A percentile compares a stretch with the other conserved stretches of the same genome.
These are phyloP conservation scores for Morone saxatilis DNA, from an alignment of 2,113 vertebrate genomes.

Conservation along the genomic window DNA sequence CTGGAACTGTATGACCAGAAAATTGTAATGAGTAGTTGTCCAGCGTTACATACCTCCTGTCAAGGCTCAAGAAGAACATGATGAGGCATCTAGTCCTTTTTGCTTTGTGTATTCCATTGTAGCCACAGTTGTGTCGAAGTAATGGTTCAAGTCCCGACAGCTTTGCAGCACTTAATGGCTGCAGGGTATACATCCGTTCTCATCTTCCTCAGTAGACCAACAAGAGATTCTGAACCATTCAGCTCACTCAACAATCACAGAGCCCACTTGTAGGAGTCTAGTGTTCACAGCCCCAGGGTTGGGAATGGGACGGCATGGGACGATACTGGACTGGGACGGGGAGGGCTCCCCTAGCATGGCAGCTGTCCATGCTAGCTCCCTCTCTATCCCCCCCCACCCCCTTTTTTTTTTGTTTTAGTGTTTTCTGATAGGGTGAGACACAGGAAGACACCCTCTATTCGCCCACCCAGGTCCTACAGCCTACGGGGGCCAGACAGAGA, in stretches of 20 bases:
- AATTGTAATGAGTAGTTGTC: background rate
- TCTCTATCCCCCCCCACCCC: slow-evolving; percentile 33
- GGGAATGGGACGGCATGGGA: slow-evolving; percentile 80
- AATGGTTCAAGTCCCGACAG: slow-evolving; percentile 23
- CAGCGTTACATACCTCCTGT: slow-evolving; percentile 68
- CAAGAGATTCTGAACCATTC: slow-evolving; percentile 25
- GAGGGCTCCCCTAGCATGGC: slow-evolving; percentile 71
- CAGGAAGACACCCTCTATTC: slow-evolving; percentile 68
- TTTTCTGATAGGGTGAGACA: slow-evolving; percentile 73
- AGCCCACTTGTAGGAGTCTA: slow-evolving; percentile 47
- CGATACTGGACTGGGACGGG: slow-evolving; percentile 66
- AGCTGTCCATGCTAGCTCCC: slow-evolving; percentile 68
- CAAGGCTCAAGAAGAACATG: slow-evolving; percentile 38
- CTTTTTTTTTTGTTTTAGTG: slow-evolving; percentile 30
- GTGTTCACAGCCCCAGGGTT: slow-evolving; percentile 50
- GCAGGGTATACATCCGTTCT: slow-evolving; percentile 20
- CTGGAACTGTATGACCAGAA: background rate
- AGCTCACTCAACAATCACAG: slow-evolving; percentile 22
- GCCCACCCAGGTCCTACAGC: slow-evolving; percentile 57
- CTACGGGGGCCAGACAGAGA: slow-evolving; percentile 75
- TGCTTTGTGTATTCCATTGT: slow-evolving; percentile 50
- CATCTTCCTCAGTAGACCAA: slow-evolving; percentile 15
- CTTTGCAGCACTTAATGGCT: slow-evolving; percentile 16
- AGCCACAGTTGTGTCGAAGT: slow-evolving; percentile 11
- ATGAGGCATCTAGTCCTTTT: slow-evolving; percentile 49